A percentile compares a stretch with the other conserved stretches of the same genome.
phyloP scores from a whole-genome alignment of 2,113 vertebrate genomes.

The Channa maculata region DNA sequence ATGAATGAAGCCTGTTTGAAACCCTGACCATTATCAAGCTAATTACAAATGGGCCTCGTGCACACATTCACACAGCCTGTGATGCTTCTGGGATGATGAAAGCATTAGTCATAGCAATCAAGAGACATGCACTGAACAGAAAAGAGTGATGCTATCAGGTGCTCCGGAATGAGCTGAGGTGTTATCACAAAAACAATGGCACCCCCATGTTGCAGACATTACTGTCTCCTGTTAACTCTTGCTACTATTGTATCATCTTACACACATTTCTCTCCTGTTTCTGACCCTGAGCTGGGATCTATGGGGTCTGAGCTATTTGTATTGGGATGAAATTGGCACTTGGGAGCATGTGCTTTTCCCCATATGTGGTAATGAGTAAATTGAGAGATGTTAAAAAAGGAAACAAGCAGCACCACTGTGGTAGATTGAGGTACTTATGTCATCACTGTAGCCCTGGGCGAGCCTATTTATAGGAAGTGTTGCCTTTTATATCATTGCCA shows the following conservation, averaged over 20 bases:
- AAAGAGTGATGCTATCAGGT: slow-evolving; percentile 26
- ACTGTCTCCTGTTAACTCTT: no score
- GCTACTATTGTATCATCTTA: no score
- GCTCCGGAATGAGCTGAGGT: slow-evolving; percentile 6
- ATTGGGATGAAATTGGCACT: slow-evolving; percentile 32
- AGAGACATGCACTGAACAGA: slow-evolving; percentile 9
- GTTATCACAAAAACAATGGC: background rate
- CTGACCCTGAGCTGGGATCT: slow-evolving; percentile 17
- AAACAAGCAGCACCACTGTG: slow-evolving; percentile 49
- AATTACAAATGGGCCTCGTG: slow-evolving; percentile 50
- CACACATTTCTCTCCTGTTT: no score
- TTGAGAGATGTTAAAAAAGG: slow-evolving; percentile 70
- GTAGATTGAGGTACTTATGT: slow-evolving; percentile 63
- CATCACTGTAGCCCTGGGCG: slow-evolving; percentile 51
- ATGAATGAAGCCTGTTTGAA: slow-evolving; percentile 63
- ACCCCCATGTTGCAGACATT: background rate
- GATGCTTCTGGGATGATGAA: slow-evolving; percentile 26
- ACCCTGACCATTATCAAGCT: slow-evolving; percentile 35
- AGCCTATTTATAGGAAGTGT: slow-evolving; percentile 73
- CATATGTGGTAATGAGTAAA: slow-evolving; percentile 68
- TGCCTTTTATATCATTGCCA: slow-evolving; percentile 68
- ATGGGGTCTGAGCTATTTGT: slow-evolving; percentile 26
- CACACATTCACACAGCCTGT: slow-evolving; percentile 27
- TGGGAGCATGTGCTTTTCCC: slow-evolving; percentile 39
- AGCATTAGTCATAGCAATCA: slow-evolving; percentile 41